Evolutionary conservation across 2,113 vertebrate species (phyloP).

Genomic region (Seriola dumerili): DNA sequence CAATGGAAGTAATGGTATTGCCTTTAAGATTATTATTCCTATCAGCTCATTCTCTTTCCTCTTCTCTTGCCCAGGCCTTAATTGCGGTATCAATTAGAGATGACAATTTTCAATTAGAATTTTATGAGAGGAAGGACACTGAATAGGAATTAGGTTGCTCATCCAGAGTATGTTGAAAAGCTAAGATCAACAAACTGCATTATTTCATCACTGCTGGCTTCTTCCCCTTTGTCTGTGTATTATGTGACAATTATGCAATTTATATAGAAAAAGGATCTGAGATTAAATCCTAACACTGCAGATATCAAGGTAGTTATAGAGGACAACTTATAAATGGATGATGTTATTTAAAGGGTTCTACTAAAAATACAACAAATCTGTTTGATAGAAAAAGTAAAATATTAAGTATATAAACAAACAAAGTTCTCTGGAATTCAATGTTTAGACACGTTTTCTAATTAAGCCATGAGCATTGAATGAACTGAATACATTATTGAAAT

Average conservation of each 20-base stretch:
- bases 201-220: neutral
- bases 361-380: neutral
- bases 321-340: neutral
- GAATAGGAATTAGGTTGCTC: conserved; percentile 35
- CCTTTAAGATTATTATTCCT: conserved; percentile 59
- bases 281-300: neutral
- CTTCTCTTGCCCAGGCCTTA: conserved; percentile 38
- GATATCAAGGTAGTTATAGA: neutral
- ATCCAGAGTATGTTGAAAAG: neutral
- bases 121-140: conserved; percentile 50
- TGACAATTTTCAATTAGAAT: conserved; percentile 65
- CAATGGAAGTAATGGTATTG: conserved; percentile 60
- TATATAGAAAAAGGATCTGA: neutral
- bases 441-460: too few relatives aligned
- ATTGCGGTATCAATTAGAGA: conserved; percentile 67
- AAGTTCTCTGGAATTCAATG: too few relatives aligned
- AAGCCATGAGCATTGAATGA: too few relatives aligned
- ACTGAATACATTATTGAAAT: too few relatives aligned
- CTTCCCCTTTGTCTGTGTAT: neutral
- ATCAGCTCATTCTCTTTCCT: conserved; percentile 50
- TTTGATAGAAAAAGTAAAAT: neutral
- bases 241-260: neutral
- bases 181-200: conserved; percentile 13
- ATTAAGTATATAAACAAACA: too few relatives aligned
- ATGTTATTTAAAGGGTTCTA: neutral